These are phyloP conservation scores for Metalampra italica DNA, from an alignment of 2,888 invertebrate species.

Conservation along the genomic window DNA sequence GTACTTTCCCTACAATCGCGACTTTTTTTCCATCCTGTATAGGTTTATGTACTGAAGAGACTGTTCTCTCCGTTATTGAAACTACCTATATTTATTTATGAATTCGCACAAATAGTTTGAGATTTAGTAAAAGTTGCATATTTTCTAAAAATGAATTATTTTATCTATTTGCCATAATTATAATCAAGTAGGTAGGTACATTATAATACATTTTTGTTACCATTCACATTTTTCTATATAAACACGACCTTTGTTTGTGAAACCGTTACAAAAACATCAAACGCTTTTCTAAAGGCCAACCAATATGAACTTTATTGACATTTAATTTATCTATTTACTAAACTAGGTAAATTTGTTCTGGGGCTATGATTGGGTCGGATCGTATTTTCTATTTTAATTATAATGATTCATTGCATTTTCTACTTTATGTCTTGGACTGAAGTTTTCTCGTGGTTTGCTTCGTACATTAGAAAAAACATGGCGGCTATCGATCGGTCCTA, in stretches of 20 bases:
- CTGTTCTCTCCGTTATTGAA: too few species aligned
- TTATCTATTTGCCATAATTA: too few species aligned
- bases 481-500: conserved; percentile 52
- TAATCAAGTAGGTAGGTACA: too few species aligned
- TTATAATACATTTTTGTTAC: too few species aligned
- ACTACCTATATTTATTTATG: too few species aligned
- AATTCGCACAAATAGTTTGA: too few species aligned
- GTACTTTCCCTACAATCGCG: too few species aligned
- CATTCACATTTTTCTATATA: background rate
- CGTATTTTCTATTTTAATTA: conserved; percentile 10
- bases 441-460: conserved; percentile 6
- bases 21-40: too few species aligned
- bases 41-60: too few species aligned
- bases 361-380: conserved; percentile 31
- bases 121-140: too few species aligned
- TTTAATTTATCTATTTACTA: conserved; percentile 25
- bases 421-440: conserved; percentile 19
- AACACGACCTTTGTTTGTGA: background rate
- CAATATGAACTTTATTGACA: conserved; percentile 34
- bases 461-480: conserved; percentile 3
- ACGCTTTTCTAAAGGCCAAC: background rate
- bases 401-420: conserved; percentile 16
- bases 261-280: background rate
- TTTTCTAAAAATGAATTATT: too few species aligned
- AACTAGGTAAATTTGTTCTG: conserved; percentile 39